phyloP scores from a whole-genome alignment of 64 coral and sea anemone species.

The Montipora cactus region DNA sequence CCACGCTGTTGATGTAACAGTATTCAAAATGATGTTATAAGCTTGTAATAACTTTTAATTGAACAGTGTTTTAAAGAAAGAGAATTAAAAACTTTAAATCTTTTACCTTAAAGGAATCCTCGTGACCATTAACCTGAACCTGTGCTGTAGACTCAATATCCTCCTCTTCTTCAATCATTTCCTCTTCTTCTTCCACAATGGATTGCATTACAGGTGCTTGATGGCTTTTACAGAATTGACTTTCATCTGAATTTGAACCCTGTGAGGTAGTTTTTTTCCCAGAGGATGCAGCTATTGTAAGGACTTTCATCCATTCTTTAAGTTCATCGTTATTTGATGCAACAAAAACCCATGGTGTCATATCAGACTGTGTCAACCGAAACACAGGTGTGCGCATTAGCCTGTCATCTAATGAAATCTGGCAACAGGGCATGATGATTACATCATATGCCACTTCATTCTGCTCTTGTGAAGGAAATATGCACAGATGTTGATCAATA shows the following conservation, averaged over 20 bases:
- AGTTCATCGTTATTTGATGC: slow-evolving; percentile 87
- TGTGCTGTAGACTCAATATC: neutral
- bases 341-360: slow-evolving; percentile 91
- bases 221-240: neutral
- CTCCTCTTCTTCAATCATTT: slow-evolving; percentile 1
- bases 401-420: slow-evolving; percentile 95
- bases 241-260: neutral
- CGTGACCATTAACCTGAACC: neutral
- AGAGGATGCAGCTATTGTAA: slow-evolving; percentile 88
- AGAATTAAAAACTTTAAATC: neutral
- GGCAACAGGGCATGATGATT: slow-evolving; percentile 94
- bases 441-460: slow-evolving; percentile 97
- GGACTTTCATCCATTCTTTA: slow-evolving; percentile 94
- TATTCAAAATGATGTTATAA: no score
- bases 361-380: slow-evolving; percentile 83
- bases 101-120: slow-evolving; percentile 18
- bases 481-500: slow-evolving; percentile 95
- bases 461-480: slow-evolving; percentile 93
- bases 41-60: no score
- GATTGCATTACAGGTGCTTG: slow-evolving; percentile 60
- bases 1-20: no score
- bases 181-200: slow-evolving; percentile 34
- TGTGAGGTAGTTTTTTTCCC: slow-evolving; percentile 65
- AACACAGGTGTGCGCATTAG: slow-evolving; percentile 92
- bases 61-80: neutral